Conservation (phyloP, 1,140 invertebrate species). For the Daktulosphaira vitifoliae region DNA sequence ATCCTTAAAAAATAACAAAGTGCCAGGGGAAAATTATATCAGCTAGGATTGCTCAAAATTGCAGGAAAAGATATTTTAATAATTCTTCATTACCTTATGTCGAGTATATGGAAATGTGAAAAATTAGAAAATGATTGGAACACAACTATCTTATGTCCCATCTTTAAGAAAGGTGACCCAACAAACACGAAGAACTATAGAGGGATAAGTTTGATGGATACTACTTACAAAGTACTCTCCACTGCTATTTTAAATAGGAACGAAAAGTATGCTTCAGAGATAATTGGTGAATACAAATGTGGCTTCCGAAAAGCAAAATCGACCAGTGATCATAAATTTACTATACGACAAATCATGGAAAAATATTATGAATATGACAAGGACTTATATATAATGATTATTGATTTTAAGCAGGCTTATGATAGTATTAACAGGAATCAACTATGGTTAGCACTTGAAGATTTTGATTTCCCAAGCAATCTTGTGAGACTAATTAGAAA, state of each 20-base stretch:
- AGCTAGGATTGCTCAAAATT: constrained; percentile 36
- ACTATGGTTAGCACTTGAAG: neutral
- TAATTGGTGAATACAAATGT: constrained; percentile 37
- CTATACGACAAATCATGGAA: constrained; percentile 27
- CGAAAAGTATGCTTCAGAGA: constrained; percentile 16
- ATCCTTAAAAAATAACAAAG: constrained; percentile 34
- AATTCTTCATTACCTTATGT: neutral
- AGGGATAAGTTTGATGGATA: neutral
- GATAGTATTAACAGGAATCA: constrained; percentile 8
- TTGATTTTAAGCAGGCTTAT: too few relatives aligned
- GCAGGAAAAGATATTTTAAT: neutral
- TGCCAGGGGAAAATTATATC: constrained; percentile 38
- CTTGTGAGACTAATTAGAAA: constrained; percentile 16
- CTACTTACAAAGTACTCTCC: neutral
- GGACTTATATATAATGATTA: constrained; percentile 34
- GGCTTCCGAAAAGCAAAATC: constrained; percentile 33
- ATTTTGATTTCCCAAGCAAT: neutral
- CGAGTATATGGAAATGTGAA: neutral
- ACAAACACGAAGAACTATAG: neutral
- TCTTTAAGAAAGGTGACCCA: constrained; percentile 36
- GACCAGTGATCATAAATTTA: constrained; percentile 36
- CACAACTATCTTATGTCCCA: constrained; percentile 33
- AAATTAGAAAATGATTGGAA: neutral
- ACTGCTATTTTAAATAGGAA: constrained; percentile 8
- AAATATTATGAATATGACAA: too few relatives aligned